Evolutionary conservation across 2,888 invertebrate species (phyloP), one percentile per base, ranked within the genome.

Genomic region (Andrena praecox): DNA sequence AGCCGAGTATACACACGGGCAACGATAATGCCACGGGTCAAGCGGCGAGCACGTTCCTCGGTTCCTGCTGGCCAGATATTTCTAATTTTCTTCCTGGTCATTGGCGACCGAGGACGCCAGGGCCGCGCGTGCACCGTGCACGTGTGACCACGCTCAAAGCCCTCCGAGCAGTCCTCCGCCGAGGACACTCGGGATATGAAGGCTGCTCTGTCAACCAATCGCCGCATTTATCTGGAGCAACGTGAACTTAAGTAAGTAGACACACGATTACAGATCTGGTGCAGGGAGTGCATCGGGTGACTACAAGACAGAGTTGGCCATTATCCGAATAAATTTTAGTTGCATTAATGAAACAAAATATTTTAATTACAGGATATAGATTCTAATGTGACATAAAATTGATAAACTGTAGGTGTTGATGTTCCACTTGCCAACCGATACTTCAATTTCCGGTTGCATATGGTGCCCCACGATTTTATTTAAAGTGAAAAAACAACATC

Each of bases 21-120:
- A 75, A 78, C 87, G 89, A 87, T 91, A 91, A 91, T 91, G 77
- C 91, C 85, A 52, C 80, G 81, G 80, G 83, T 78, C 75, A 82
- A 78, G 77, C 85, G 85, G 77, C 83, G 81, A 85, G 91, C 91
- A 91, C 91, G 91, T 91, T 87, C 78, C 77, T 83, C 82, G 81
- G 87, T 85, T 84, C 82, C 81, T 79, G 82, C 79, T 82, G 86
- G 79, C 84, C 89, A 85, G 86, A 91, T 89, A 89, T 89, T 88
- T 87, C 87, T 88, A 87, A 91, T 91, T 90, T 88, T 84, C 89
- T 85, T 77, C 76, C 73, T 74, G 76, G 86, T 77, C 76, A 80
- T 76, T 60, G 80, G 76, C 63, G 59, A 73, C 12, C 64, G 56
- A 20, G 60, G 52, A 48, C 24, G 54, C 50, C 56, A 54, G 42